Evolutionary conservation across 2,113 vertebrate species (phyloP), one percentile per base, ranked within the genome.

Genomic region (Parotia lawesii): DNA sequence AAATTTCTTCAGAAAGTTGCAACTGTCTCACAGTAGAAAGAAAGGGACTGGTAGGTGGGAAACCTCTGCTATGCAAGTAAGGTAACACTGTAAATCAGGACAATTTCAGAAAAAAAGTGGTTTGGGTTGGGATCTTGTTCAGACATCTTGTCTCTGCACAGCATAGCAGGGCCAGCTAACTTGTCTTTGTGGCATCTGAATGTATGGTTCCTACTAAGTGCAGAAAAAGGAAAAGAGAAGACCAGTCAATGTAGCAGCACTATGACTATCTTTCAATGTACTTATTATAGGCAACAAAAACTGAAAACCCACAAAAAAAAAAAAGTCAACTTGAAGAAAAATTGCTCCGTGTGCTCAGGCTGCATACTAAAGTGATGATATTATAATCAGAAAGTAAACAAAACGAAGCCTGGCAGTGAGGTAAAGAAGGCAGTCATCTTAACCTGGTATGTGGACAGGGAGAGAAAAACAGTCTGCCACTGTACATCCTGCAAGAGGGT

Each of bases 31-130:
- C 15, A 72, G 20, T 3, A 67, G 57, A 65, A 60, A 62, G 51
- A 87, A 81, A 72, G 35, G 4, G 24, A 69, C 0, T 0, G 0
- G 10, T 42, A 67, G 16, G 9, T 13, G 5, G 16, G 35, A 85
- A 77, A 64, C 5, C 2, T 8, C 54, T 62, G 15, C 18, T 65
- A 14, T 4, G 5, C n/a, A 54, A 56, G 21, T 33, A 45, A 76
- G 11, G 10, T 33, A 82, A 78, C 9, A 29, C 13, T 44, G 48
- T 47, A 66, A 72, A 65, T 56, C 25, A 58, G 15, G 33, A 65
- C 75, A 42, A 51, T 61, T 71, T 57, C 33, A 73, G 6, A 56
- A 81, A 58, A 70, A 14, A n/a, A 67, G 5, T 28, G 31, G 16
- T 31, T 67, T 11, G 6, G 7, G 75, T 9, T 72, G 40, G 35